Conservation (phyloP, 2,797 vertebrate species). For the Eidolon dupreanum region DNA sequence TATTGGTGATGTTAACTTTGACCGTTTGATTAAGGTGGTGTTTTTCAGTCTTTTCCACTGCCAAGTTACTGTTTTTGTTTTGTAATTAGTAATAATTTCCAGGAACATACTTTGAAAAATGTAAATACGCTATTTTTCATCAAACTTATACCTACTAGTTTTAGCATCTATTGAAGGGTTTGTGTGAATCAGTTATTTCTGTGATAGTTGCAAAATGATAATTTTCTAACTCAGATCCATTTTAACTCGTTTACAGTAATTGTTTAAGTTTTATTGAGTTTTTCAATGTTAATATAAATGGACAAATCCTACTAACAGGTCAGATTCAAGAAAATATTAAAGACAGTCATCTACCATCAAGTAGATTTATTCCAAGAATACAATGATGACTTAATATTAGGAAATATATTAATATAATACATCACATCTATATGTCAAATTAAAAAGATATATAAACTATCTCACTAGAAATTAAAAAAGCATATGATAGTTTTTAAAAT, state of each 20-base stretch:
- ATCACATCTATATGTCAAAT: neutral
- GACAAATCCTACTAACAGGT: neutral
- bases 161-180: neutral
- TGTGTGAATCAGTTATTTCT: neutral
- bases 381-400: slow-evolving; percentile 7
- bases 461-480: neutral
- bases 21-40: neutral
- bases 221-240: neutral
- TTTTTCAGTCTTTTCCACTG: neutral
- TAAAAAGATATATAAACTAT: neutral
- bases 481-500: neutral
- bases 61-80: neutral
- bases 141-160: neutral
- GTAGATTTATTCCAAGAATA: neutral
- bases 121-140: neutral
- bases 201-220: neutral
- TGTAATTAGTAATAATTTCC: neutral
- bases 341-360: neutral
- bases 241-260: neutral
- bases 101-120: neutral
- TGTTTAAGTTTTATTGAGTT: neutral
- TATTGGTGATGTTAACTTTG: neutral
- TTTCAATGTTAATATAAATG: slow-evolving; percentile 1
- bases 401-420: neutral
- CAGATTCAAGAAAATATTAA: slow-evolving; percentile 29